phyloP scores from a whole-genome alignment of 2,888 invertebrate genomes.

The Stegophylla sp. region DNA sequence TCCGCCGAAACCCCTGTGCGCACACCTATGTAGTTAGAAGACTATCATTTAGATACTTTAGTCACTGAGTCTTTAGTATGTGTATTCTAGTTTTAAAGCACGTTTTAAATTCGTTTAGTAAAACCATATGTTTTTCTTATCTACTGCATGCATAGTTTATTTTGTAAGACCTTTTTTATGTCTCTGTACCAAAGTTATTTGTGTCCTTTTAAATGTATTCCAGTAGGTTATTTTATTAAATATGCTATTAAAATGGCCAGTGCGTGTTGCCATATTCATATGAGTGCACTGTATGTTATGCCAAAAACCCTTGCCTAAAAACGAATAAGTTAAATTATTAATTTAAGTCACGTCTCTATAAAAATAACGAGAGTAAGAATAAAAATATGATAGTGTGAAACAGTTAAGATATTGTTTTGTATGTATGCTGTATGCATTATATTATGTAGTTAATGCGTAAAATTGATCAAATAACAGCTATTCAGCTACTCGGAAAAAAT shows the following conservation, averaged over 20 bases:
- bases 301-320: slow-evolving; percentile 24
- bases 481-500: no score
- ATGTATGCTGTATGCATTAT: no score
- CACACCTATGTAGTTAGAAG: no score
- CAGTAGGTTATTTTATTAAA: slow-evolving; percentile 38
- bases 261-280: not conserved
- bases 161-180: slow-evolving; percentile 28
- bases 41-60: no score
- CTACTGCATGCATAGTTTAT: slow-evolving; percentile 18
- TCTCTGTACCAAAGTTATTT: not conserved
- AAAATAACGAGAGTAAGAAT: no score
- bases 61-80: not conserved
- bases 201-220: slow-evolving; percentile 13
- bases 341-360: slow-evolving; percentile 10
- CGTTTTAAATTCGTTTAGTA: not conserved
- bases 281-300: slow-evolving; percentile 12
- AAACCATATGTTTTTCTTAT: slow-evolving; percentile 14
- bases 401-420: no score
- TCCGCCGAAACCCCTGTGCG: no score
- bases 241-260: slow-evolving; percentile 15
- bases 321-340: slow-evolving; percentile 33
- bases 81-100: slow-evolving; percentile 1
- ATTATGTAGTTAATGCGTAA: no score
- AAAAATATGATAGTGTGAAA: no score
- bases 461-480: no score